phyloP scores from a whole-genome alignment of 2,888 invertebrate genomes.

The Pyrrhia umbra region DNA sequence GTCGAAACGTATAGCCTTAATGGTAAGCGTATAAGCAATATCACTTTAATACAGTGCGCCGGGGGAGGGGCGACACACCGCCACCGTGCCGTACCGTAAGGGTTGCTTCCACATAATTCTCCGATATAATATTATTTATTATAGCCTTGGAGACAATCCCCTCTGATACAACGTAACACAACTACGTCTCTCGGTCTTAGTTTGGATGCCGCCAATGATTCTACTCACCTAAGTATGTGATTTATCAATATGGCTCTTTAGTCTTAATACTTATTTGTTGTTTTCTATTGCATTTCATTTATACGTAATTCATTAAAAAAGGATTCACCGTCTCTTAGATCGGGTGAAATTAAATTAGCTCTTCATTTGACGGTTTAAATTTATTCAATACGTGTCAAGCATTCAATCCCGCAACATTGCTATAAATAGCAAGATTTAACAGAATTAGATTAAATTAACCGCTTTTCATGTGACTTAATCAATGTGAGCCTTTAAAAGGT shows the following conservation, averaged over 20 bases:
- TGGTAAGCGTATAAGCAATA: constrained; percentile 86
- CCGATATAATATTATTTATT: constrained; percentile 80
- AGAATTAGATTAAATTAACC: constrained; percentile 45
- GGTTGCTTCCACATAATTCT: constrained; percentile 76
- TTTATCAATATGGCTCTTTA: not conserved
- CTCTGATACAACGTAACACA: constrained; percentile 71
- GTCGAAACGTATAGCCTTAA: constrained; percentile 85
- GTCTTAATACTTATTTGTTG: not conserved
- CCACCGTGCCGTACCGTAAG: constrained; percentile 56
- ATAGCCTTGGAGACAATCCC: constrained; percentile 77
- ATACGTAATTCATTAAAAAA: not conserved
- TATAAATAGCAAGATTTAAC: constrained; percentile 35
- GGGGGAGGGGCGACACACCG: constrained; percentile 62
- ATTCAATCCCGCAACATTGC: constrained; percentile 12
- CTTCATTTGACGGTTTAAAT: not conserved
- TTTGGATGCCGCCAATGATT: constrained; percentile 49
- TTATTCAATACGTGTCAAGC: constrained; percentile 6
- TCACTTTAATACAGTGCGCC: constrained; percentile 77
- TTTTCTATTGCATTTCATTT: not conserved
- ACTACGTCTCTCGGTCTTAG: constrained; percentile 66
- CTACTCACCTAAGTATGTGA: constrained; percentile 6
- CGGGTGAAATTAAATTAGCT: not conserved
- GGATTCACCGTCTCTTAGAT: not conserved
- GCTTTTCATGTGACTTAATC: constrained; percentile 49
- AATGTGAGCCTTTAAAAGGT: constrained; percentile 49